These are phyloP conservation scores for Probaryconus sp. DNA, from an alignment of 1,140 invertebrate genomes.

Conservation along the genomic window DNA sequence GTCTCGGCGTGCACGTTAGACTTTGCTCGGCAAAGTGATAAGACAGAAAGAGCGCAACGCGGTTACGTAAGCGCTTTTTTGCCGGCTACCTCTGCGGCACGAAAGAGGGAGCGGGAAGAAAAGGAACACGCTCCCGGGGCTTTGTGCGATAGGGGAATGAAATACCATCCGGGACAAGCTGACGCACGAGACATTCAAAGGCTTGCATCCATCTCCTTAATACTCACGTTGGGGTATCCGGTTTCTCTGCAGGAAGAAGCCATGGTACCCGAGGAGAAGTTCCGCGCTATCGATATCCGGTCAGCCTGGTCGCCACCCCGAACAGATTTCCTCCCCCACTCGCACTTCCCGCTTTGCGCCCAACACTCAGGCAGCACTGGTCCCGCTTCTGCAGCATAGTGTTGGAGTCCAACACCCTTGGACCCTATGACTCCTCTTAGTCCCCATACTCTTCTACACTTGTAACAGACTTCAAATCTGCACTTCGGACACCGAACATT, in stretches of 20 bases:
- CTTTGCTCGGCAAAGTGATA: slow-evolving; percentile 50
- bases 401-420: no score
- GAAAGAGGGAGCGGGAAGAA: slow-evolving; percentile 14
- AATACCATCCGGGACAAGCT: slow-evolving; percentile 48
- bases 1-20: slow-evolving; percentile 40
- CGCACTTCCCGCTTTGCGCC: no score
- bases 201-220: slow-evolving; percentile 45
- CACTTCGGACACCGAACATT: no score
- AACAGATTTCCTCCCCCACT: no score
- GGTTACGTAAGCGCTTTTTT: slow-evolving; percentile 54
- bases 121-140: slow-evolving; percentile 10
- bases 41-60: slow-evolving; percentile 41
- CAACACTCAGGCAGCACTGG: no score
- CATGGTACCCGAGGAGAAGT: slow-evolving; percentile 33
- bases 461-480: no score
- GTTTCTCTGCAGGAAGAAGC: slow-evolving; percentile 51
- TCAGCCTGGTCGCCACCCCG: slow-evolving; percentile 26
- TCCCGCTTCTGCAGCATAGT: no score
- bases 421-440: no score
- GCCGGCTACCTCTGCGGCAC: slow-evolving; percentile 9
- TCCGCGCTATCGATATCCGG: slow-evolving; percentile 52
- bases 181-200: slow-evolving; percentile 38
- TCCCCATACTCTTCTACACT: no score
- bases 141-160: slow-evolving; percentile 40
- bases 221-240: slow-evolving; percentile 53